Percentiles rank a stretch among this genome's conserved stretches.
These are phyloP conservation scores for Psammodynastes pulverulentus DNA, from an alignment of 2,113 vertebrate genomes.

Conservation along the genomic window DNA sequence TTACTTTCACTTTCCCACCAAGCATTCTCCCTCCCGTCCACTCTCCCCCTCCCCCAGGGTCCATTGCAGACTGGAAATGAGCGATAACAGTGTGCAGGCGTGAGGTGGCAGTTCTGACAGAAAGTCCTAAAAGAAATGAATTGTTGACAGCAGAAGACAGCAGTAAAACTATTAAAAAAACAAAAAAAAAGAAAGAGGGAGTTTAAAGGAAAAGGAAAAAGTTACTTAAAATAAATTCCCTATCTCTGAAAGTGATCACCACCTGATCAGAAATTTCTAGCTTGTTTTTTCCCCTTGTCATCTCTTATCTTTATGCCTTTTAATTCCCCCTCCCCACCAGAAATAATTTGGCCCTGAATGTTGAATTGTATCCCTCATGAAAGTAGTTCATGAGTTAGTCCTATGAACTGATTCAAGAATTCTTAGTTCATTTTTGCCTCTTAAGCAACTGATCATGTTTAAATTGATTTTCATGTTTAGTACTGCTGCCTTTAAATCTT, in stretches of 20 bases:
- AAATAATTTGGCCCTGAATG: not conserved
- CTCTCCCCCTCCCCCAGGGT: not conserved
- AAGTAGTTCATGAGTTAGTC: not conserved
- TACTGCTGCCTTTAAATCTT: not conserved
- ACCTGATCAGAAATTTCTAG: not conserved
- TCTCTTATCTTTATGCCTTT: not conserved
- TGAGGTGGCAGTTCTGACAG: not conserved
- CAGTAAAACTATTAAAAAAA: not conserved
- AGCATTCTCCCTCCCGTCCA: not conserved
- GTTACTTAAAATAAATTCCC: not conserved
- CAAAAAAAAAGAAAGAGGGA: not conserved
- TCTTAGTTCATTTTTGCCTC: not conserved
- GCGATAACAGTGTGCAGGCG: not conserved
- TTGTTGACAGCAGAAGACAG: not conserved
- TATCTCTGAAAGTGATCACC: not conserved
- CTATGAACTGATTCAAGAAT: not conserved
- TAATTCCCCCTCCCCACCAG: not conserved
- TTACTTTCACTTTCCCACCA: not conserved
- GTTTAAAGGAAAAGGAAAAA: not conserved
- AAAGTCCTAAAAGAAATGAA: not conserved
- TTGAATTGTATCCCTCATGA: not conserved
- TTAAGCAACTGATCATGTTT: not conserved
- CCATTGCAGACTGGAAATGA: not conserved
- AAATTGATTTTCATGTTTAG: not conserved
- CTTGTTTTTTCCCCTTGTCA: fast-evolving